Evolutionary conservation across 2,113 vertebrate genomes (phyloP).

Genomic region (Grantiella picta): DNA sequence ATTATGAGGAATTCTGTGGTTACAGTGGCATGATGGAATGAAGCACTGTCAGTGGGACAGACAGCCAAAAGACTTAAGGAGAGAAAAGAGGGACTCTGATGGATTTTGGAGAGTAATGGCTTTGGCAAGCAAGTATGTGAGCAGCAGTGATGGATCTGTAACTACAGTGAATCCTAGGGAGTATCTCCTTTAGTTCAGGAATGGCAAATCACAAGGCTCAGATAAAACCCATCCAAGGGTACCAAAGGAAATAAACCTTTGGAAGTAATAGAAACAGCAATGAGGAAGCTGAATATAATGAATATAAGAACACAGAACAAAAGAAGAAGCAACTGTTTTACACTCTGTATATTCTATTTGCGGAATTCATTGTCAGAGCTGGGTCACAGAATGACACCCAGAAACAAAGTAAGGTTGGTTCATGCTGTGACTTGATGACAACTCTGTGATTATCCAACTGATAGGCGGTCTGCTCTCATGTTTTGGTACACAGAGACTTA

Average conservation of each 20-base stretch:
- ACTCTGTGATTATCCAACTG: neutral
- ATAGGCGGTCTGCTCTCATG: neutral
- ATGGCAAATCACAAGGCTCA: neutral
- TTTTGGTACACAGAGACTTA: neutral
- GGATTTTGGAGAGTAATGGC: neutral
- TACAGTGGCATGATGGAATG: neutral
- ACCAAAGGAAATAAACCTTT: neutral
- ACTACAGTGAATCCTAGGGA: slow-evolving; percentile 9
- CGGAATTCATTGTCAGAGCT: neutral
- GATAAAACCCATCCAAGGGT: slow-evolving; percentile 24
- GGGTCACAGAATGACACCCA: neutral
- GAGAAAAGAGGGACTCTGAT: neutral
- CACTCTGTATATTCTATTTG: neutral
- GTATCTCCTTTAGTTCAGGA: neutral
- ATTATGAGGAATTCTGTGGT: neutral
- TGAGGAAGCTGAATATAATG: neutral
- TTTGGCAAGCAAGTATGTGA: neutral
- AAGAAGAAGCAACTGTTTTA: neutral
- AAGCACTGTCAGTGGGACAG: neutral
- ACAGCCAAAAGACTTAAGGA: neutral
- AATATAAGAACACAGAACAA: neutral
- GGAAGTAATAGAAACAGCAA: neutral
- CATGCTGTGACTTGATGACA: neutral
- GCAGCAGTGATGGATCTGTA: neutral
- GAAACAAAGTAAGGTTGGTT: neutral